Percentiles rank a stretch among this genome's conserved stretches.
phyloP scores from a whole-genome alignment of 2,113 vertebrate species.

The Dipodomys merriami region DNA sequence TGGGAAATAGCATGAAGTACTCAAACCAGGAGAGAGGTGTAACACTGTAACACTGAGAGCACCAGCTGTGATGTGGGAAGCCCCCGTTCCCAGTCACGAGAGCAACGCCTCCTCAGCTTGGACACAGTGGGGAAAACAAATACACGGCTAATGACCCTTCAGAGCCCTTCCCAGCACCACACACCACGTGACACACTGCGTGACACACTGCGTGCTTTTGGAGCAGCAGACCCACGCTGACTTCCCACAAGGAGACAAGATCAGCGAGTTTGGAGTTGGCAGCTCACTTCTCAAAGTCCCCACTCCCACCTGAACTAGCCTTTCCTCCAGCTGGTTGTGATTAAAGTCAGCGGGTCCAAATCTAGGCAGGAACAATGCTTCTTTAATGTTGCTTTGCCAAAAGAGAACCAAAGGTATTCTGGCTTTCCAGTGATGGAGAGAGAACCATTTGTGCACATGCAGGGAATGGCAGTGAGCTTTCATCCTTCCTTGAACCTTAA shows the following conservation, averaged over 20 bases:
- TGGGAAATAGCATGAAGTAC: not conserved
- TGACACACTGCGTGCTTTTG: not conserved
- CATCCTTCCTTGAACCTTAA: conserved; percentile 62
- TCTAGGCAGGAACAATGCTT: not conserved
- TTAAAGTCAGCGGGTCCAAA: conserved; percentile 14
- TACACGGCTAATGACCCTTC: not conserved
- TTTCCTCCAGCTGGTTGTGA: not conserved
- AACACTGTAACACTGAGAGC: not conserved
- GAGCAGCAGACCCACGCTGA: not conserved
- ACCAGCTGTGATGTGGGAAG: not conserved
- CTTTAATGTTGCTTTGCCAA: conserved; percentile 48
- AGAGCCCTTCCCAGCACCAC: not conserved
- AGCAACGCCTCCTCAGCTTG: not conserved
- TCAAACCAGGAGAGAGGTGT: not conserved
- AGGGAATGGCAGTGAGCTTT: conserved; percentile 46
- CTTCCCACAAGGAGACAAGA: not conserved
- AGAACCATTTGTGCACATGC: conserved; percentile 12
- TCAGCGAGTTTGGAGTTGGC: not conserved
- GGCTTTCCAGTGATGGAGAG: not conserved
- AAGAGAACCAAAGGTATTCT: conserved; percentile 43
- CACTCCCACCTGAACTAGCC: not conserved
- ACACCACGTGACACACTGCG: not conserved
- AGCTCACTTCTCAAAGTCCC: not conserved
- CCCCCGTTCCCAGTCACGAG: not conserved
- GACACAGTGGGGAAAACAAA: conserved; percentile 18